phyloP scores from a whole-genome alignment of 2,113 vertebrate species.

The Upupa epops region DNA sequence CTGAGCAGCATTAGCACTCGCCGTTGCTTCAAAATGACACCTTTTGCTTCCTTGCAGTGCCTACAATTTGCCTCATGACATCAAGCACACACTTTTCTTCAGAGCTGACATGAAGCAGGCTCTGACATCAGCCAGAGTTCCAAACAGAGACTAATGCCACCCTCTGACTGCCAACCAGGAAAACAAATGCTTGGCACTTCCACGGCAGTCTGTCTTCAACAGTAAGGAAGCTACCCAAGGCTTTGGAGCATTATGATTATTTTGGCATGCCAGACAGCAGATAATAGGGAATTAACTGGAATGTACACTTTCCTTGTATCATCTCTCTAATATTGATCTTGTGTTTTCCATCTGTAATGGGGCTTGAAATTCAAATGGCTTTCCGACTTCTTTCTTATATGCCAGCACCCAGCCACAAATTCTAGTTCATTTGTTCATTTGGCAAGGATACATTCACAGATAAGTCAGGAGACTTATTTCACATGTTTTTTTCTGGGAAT shows the following conservation, averaged over 20 bases:
- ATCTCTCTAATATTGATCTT: slow-evolving; percentile 7
- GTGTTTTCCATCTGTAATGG: slow-evolving; percentile 6
- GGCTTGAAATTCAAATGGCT: slow-evolving; percentile 46
- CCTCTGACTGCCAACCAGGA: neutral
- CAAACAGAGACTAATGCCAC: neutral
- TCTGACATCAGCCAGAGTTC: neutral
- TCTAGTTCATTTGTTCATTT: neutral
- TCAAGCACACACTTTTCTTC: neutral
- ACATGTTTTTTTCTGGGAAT: neutral
- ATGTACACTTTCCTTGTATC: neutral
- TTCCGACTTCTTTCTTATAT: slow-evolving; percentile 16
- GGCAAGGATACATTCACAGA: neutral
- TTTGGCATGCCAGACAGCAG: neutral
- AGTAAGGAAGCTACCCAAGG: neutral
- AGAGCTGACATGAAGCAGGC: neutral
- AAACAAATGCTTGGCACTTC: neutral
- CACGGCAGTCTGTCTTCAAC: neutral
- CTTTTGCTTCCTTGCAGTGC: neutral
- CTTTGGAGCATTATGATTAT: neutral
- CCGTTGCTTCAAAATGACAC: neutral
- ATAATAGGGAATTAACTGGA: neutral
- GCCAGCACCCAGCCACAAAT: neutral
- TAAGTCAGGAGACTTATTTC: neutral
- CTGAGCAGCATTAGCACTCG: neutral
- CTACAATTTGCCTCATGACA: neutral